Evolutionary conservation across 2,113 vertebrate genomes (phyloP).

Genomic region (Amia ocellicauda): DNA sequence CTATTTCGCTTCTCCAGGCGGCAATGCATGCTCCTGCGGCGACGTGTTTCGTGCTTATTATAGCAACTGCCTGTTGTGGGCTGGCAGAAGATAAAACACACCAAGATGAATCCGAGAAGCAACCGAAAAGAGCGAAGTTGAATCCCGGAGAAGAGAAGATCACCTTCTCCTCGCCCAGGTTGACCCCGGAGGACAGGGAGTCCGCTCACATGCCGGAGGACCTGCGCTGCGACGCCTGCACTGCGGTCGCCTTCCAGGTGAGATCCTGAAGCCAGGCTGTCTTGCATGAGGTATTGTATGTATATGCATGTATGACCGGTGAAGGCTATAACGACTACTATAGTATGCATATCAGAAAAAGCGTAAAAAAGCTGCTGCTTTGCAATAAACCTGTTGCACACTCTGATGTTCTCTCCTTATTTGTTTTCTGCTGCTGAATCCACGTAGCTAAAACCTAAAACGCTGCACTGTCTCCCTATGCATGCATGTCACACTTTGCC

Average conservation of each 20-base stretch:
- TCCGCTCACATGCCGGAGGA: not conserved
- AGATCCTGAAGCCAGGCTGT: not conserved
- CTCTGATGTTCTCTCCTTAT: no score
- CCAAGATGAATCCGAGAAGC: not conserved
- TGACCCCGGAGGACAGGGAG: not conserved
- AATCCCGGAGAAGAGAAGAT: not conserved
- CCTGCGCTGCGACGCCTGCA: not conserved
- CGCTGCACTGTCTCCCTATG: no score
- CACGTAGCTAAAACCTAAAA: no score
- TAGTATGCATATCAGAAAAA: no score
- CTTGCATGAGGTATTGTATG: no score
- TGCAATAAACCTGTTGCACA: no score
- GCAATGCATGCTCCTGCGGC: not conserved
- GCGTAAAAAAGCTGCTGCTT: no score
- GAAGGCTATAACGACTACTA: no score
- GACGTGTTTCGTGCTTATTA: not conserved
- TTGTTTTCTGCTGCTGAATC: no score
- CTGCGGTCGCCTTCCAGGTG: slow-evolving; percentile 1
- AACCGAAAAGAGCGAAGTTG: not conserved
- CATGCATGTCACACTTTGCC: no score
- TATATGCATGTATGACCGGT: no score
- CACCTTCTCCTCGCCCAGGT: not conserved
- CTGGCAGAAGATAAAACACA: no score
- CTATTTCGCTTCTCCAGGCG: not conserved
- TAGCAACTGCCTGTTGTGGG: not conserved